Conservation (phyloP, 2,797 vertebrate genomes). For the Rhadinocentrus ornatus region DNA sequence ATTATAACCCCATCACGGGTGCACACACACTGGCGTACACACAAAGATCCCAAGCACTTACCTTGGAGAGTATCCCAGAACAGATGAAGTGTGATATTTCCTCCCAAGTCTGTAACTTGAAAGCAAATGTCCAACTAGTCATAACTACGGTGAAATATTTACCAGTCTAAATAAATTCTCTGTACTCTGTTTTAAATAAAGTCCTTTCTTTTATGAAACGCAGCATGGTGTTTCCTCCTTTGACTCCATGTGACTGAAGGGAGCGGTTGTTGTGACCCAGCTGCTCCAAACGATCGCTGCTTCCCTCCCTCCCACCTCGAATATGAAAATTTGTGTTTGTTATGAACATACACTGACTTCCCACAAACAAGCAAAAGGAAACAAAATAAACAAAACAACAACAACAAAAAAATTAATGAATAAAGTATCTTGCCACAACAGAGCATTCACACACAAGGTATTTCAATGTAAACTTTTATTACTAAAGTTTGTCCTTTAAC, state of each 20-base stretch:
- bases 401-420: not conserved
- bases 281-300: conserved; percentile 8
- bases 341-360: conserved; percentile 2
- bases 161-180: conserved; percentile 29
- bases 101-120: conserved; percentile 42
- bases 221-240: conserved; percentile 8
- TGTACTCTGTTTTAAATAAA: not conserved
- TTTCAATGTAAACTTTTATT: conserved; percentile 63
- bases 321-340: conserved; percentile 8
- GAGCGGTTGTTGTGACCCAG: conserved; percentile 31
- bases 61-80: conserved; percentile 65
- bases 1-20: conserved; percentile 52
- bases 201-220: conserved; percentile 1
- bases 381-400: too few relatives aligned
- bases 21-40: conserved; percentile 7
- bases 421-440: not conserved
- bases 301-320: not conserved
- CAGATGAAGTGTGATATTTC: conserved; percentile 53
- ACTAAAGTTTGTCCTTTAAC: conserved; percentile 49
- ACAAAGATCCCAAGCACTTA: conserved; percentile 45
- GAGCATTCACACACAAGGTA: conserved; percentile 16
- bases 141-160: conserved; percentile 29
- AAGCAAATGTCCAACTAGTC: conserved; percentile 13
- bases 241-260: conserved; percentile 28
- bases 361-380: not conserved